Evolutionary conservation across 2,113 vertebrate genomes (phyloP), one percentile per base, ranked within the genome.

Genomic region (Petroica traversi): DNA sequence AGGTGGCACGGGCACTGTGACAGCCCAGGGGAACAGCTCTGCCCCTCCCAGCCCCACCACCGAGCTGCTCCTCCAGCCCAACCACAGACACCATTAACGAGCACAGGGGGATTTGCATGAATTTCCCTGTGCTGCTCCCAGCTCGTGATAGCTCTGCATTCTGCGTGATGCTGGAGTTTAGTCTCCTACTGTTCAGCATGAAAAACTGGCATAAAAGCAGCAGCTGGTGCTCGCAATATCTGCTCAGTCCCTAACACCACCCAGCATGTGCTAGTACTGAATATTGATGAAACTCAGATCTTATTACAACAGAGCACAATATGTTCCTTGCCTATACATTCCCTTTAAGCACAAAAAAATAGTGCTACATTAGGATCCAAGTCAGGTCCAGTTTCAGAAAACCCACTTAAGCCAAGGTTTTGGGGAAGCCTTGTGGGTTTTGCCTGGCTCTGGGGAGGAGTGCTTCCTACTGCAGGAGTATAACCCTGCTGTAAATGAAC

Each of bases 141-240:
- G 79, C 73, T 84, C 79, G 6, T 80, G 72, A 46, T 43, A 48
- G 48, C 83, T 96, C 85, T 74, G 68, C 79, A 41, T 88, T 73
- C 80, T 58, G 62, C 46, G 2, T 48, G 24, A 86, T 79, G 84
- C 93, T 79, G 2, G 28, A 72, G 86, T 78, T 95, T 82, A 85
- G 87, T 57, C 74, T 94, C 94, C 92, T 91, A 85, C 93, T 88
- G 92, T 66, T 93, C 73, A 92, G 87, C 84, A 91, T 40, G 85
- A 94, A 88, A 94, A 94, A 59, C 77, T 94, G 81, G 78, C 83
- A 78, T 87, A 68, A 95, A 95, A 85, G 73, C 59, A 96, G 83
- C 94, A 91, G 81, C 93, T 97, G 88, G 85, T 76, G 75, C 72
- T 83, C 55, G n/a, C 94, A 95, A 5, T 67, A 64, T 87, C 85